phyloP scores from a whole-genome alignment of 2,888 invertebrate genomes.

The Eristalinus sepulchralis region DNA sequence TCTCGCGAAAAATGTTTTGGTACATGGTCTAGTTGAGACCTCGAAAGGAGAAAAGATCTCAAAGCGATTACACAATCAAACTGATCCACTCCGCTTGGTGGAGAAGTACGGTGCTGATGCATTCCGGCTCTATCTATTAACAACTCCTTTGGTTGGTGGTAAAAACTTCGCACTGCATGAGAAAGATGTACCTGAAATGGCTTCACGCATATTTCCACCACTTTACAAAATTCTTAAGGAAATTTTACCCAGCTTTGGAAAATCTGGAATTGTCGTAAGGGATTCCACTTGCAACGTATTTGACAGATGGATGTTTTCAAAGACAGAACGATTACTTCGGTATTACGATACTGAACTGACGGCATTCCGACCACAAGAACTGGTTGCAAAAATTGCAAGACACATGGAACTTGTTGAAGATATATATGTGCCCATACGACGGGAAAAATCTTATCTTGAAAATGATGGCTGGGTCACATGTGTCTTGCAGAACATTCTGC shows the following conservation, averaged over 20 bases:
- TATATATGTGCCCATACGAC: conserved; percentile 94
- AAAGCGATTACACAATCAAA: conserved; percentile 97
- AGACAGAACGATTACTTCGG: conserved; percentile 92
- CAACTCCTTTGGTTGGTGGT: conserved; percentile 96
- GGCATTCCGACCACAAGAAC: conserved; percentile 84
- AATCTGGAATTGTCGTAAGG: too few relatives aligned
- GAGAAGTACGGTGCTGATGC: conserved; percentile 97
- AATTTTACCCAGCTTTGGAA: conserved; percentile 92
- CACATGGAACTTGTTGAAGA: conserved; percentile 90
- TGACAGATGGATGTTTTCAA: conserved; percentile 97
- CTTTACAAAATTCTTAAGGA: conserved; percentile 95
- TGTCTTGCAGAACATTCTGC: conserved; percentile 1
- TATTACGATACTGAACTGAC: conserved; percentile 95
- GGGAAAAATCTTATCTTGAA: conserved; percentile 91
- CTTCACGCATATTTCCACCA: conserved; percentile 96
- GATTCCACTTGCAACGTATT: too few relatives aligned
- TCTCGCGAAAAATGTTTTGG: conserved; percentile 96
- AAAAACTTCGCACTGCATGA: conserved; percentile 96
- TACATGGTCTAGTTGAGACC: conserved; percentile 92
- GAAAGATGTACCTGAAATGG: conserved; percentile 94
- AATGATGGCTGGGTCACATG: not conserved
- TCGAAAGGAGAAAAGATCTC: conserved; percentile 98
- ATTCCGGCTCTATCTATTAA: conserved; percentile 93
- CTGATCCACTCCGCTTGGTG: conserved; percentile 94
- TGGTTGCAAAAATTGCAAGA: conserved; percentile 93